Conservation (phyloP, 1,140 invertebrate species). For the Lithobius niger region DNA sequence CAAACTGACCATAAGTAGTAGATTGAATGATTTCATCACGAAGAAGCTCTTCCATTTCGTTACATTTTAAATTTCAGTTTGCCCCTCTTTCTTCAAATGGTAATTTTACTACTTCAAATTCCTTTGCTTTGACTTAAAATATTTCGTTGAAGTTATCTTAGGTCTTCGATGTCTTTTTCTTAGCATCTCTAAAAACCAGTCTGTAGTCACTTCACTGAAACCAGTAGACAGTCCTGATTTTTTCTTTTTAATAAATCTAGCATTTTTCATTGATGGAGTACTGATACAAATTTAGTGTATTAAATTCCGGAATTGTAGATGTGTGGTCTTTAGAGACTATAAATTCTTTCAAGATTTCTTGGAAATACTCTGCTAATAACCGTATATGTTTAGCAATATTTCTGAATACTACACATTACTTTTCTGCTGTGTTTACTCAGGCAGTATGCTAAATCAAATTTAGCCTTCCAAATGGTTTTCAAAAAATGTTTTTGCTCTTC, state of each 20-base stretch:
- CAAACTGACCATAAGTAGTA: constrained; percentile 2
- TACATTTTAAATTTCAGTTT: neutral
- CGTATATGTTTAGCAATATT: neutral
- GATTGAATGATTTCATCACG: neutral
- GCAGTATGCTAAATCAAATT: neutral
- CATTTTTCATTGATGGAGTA: neutral
- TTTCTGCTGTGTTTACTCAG: neutral
- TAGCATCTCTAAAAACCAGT: neutral
- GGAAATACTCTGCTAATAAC: no score
- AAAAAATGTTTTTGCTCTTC: constrained; percentile 8
- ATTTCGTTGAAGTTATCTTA: neutral
- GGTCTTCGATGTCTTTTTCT: neutral
- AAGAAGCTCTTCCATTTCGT: no score
- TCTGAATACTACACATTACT: neutral
- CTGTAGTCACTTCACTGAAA: neutral
- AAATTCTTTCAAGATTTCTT: no score
- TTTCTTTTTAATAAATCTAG: neutral
- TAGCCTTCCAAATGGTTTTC: neutral
- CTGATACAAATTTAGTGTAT: neutral
- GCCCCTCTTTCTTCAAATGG: neutral
- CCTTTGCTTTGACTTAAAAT: neutral
- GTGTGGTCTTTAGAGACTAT: no score
- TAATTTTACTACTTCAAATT: neutral
- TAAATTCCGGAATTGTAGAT: neutral
- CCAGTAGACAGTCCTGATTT: neutral